Percentiles rank a stretch among this genome's conserved stretches.
These are phyloP conservation scores for Augochlora pura DNA, from an alignment of 1,140 invertebrate species.

Conservation along the genomic window DNA sequence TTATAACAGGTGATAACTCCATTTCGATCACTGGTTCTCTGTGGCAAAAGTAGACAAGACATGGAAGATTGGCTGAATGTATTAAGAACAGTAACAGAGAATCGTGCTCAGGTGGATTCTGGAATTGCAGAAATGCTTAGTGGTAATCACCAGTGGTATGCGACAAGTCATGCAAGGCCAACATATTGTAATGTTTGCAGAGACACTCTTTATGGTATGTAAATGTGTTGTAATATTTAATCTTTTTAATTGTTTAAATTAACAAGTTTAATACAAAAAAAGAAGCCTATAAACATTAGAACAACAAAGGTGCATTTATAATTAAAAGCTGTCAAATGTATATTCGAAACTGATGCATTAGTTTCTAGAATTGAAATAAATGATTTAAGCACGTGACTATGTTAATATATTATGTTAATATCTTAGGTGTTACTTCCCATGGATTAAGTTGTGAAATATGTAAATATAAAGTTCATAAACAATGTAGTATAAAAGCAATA, in stretches of 20 bases:
- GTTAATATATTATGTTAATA: not conserved
- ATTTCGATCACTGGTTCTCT: slow-evolving; percentile 90
- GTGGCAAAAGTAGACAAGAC: slow-evolving; percentile 89
- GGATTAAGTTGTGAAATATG: slow-evolving; percentile 97
- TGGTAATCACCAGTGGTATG: slow-evolving; percentile 95
- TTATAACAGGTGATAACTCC: slow-evolving; percentile 91
- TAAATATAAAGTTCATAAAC: slow-evolving; percentile 97
- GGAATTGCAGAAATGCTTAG: slow-evolving; percentile 87
- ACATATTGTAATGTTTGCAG: slow-evolving; percentile 98
- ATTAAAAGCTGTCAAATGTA: not conserved
- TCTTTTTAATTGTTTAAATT: not conserved
- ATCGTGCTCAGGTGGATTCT: slow-evolving; percentile 83
- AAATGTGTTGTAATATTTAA: slow-evolving; percentile 18
- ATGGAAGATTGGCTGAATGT: slow-evolving; percentile 95
- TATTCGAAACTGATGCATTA: not conserved
- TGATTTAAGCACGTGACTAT: not conserved
- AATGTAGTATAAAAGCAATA: slow-evolving; percentile 93
- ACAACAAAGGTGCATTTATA: slow-evolving; percentile 8
- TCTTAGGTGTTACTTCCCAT: slow-evolving; percentile 92
- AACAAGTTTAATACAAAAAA: not conserved
- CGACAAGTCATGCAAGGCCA: slow-evolving; percentile 95
- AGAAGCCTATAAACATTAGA: not conserved
- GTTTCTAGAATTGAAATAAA: not conserved
- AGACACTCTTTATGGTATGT: slow-evolving; percentile 89
- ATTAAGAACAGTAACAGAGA: slow-evolving; percentile 86